Base-by-base conservation (phyloP, 2,888 invertebrate species). In the Globia sparganii region DNA sequence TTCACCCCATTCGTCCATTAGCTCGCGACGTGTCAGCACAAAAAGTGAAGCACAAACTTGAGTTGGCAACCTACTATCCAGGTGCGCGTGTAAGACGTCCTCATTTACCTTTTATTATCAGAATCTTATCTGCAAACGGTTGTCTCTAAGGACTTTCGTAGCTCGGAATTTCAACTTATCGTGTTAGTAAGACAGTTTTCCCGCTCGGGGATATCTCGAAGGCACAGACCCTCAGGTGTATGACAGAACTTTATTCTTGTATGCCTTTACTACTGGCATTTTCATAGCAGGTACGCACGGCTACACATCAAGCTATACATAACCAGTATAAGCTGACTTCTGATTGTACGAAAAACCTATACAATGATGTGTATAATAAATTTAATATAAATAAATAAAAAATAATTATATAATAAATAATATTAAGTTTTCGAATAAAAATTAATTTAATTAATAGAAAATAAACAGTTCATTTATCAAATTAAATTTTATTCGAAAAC, bases 101-200 rank as follows among this genome's bases (percentile, higher is more conserved):
- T 72, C 40, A 40, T n/a, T 9, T 15, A 61, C 18, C 28, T 40
- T 74, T 59, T 62, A 62, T 49, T 74, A 40, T 5, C 1, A 40
- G 18, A 28, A n/a, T 31, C 5, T 49, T 72, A 40, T 40, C 53
- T 40, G 13, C n/a, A 56, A 56, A 37, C 64, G 8, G 21, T n/a
- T 6, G 15, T 43, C 68, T 28, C 49, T 25, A 6, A 28, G n/a
- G 61, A 61, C 28, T 61, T 34, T 34, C 9, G 28, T 28, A 53
- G 28, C 34, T 65, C 25, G 13, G 31, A 25, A 53, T 4, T 68
- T n/a, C n/a, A 56, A n/a, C 3, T 31, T 43, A 61, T 49, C 61
- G 59, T 77, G 53, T 77, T 62, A 56, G 69, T 18, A 15, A 13
- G 53, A 69, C 34, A 37, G 61, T 69, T 61, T 61, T 11, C 18